Base-by-base conservation (phyloP, 2,113 vertebrate genomes). In the Nibea coibor region DNA sequence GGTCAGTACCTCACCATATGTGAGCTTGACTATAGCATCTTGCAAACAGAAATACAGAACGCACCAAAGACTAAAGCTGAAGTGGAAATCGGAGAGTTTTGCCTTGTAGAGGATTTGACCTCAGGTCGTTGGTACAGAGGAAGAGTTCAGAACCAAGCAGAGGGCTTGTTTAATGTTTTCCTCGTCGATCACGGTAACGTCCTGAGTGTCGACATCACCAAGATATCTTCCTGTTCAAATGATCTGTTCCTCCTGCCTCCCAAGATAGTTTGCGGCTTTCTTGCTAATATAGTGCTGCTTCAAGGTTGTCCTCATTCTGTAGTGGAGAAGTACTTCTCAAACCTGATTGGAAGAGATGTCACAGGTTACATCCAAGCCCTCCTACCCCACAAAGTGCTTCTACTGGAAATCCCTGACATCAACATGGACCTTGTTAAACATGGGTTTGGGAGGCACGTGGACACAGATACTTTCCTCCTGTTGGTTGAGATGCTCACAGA, bases 11-110 rank as follows among this genome's bases (percentile, higher is more conserved):
- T 88, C 1, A 77, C 61, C 54, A 88, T 88, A 70, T 96, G 91
- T 92, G 97, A 97, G 15, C 92, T 95, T 85, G 97, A 99, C 87
- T 99, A 98, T 81, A 94, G 93, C 73, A 96, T 97, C 89, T 84
- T 98, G 28, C 95, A 97, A 53, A 93, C 83, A 28, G 96, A 98
- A 93, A 94, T 99, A 73, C 96, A 98, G 3, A 95, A 94, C 74
- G 68, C 83, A 3, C 85, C 91, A 53, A 98, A 99, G 93, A 90
- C 81, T 1, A 89, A 88, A 75, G 86, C 61, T 42, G 83, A 81
- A 3, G 50, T 97, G 81, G 85, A 69, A 1, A 5, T 96, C 4
- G 95, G 96, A 70, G 95, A 95, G 22, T 93, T 94, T 72, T 99
- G 97, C 81, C 94, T 99, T 28, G 96, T 97, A 17, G 95, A 98